Conservation (phyloP, 2,888 invertebrate genomes). For the Drosophila merina region DNA sequence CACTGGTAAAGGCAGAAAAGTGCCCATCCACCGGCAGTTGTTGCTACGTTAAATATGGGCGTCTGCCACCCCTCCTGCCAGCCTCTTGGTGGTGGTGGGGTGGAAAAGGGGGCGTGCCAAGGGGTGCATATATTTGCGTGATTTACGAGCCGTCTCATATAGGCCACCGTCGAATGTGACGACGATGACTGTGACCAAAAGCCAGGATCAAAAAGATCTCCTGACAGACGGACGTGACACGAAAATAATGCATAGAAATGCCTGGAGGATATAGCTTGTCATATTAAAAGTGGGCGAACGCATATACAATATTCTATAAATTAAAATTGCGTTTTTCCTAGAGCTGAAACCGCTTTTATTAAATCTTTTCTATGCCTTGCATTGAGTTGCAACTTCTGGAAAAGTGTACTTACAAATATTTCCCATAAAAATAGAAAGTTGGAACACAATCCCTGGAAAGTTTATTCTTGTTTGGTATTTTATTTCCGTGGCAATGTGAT, state of each 20-base stretch:
- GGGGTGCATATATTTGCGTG: constrained; percentile 78
- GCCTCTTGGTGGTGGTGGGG: constrained; percentile 5
- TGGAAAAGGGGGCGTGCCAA: constrained; percentile 33
- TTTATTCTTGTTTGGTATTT: constrained; percentile 8
- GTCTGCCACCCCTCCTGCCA: constrained; percentile 6
- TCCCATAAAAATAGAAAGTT: neutral
- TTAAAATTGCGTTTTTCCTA: neutral
- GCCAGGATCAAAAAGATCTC: constrained; percentile 18
- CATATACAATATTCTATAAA: neutral
- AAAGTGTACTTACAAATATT: neutral
- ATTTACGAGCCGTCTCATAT: constrained; percentile 76
- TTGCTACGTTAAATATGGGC: constrained; percentile 43
- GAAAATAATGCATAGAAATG: neutral
- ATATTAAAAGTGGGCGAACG: neutral
- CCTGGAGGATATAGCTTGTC: neutral
- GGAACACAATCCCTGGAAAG: neutral
- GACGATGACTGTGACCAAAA: constrained; percentile 24
- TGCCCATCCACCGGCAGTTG: constrained; percentile 53
- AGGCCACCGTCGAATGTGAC: constrained; percentile 33
- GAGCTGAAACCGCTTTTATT: neutral
- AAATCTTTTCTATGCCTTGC: neutral
- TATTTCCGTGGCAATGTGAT: constrained; percentile 22
- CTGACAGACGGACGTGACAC: constrained; percentile 20
- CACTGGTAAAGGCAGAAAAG: constrained; percentile 59
- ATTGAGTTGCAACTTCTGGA: neutral